phyloP scores from a whole-genome alignment of 2,797 vertebrate species.

The Bradypodion pumilum region DNA sequence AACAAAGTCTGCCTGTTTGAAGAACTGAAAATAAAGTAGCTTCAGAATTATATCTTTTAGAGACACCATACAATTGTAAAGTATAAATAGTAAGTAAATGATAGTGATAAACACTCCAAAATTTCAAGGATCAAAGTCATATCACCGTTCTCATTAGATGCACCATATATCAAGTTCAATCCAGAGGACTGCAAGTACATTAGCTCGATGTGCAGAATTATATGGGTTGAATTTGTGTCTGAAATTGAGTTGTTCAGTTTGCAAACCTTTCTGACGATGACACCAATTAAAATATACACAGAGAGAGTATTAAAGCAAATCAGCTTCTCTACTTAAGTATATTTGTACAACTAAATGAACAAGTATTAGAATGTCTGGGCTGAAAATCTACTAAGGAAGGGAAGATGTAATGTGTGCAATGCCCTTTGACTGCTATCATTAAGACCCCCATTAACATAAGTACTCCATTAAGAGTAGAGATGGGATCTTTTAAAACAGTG shows the following conservation, averaged over 20 bases:
- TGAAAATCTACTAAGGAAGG: too few relatives aligned
- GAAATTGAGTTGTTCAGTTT: not conserved
- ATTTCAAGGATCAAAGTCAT: conserved; percentile 6
- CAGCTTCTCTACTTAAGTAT: not conserved
- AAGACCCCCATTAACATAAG: not conserved
- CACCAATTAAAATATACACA: not conserved
- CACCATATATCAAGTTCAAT: not conserved
- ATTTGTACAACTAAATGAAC: not conserved
- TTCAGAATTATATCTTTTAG: conserved; percentile 39
- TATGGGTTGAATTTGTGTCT: not conserved
- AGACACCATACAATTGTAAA: conserved; percentile 40
- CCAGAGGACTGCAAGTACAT: not conserved
- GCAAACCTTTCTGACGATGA: not conserved
- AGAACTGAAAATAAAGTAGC: conserved; percentile 12
- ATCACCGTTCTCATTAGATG: not conserved
- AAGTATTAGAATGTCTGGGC: too few relatives aligned
- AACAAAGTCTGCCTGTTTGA: conserved; percentile 42
- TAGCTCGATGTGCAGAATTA: too few relatives aligned
- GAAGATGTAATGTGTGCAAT: not conserved
- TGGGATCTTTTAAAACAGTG: not conserved
- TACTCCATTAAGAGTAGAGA: not conserved
- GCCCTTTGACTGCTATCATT: not conserved
- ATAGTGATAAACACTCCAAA: conserved; percentile 22
- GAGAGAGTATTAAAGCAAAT: not conserved
- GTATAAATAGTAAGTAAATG: conserved; percentile 48